These are phyloP conservation scores for Anaspis maculata DNA, from an alignment of 2,888 invertebrate genomes.

Conservation along the genomic window DNA sequence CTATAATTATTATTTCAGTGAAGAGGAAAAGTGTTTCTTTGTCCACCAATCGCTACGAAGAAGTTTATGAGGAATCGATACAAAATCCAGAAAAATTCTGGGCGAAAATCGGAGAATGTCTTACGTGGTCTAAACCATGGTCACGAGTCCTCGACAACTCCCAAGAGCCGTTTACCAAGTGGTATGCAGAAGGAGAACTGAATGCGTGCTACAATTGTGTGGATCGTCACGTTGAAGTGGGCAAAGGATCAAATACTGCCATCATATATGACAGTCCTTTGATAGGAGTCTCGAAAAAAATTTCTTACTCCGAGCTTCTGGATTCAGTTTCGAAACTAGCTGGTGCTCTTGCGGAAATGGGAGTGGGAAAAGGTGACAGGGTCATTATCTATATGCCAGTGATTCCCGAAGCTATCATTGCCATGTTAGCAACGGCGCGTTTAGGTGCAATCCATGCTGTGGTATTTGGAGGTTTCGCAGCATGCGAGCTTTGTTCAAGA, in stretches of 20 bases:
- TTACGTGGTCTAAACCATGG: constrained; percentile 83
- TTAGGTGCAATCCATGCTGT: constrained; percentile 81
- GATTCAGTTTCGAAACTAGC: constrained; percentile 54
- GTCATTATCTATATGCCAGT: constrained; percentile 87
- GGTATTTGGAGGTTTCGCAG: constrained; percentile 84
- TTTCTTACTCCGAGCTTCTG: background rate
- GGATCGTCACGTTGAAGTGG: constrained; percentile 78
- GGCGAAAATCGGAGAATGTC: constrained; percentile 62
- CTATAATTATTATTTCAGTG: no score
- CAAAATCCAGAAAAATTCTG: constrained; percentile 78
- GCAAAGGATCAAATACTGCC: constrained; percentile 71
- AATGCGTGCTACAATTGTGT: constrained; percentile 91
- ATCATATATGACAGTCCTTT: constrained; percentile 78
- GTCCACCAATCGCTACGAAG: constrained; percentile 53
- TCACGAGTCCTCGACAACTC: constrained; percentile 73
- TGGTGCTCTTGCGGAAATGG: constrained; percentile 61
- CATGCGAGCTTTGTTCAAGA: constrained; percentile 68
- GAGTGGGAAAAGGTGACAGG: constrained; percentile 67
- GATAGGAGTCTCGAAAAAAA: background rate
- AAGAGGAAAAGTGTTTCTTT: no score
- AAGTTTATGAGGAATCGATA: constrained; percentile 58
- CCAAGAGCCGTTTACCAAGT: constrained; percentile 80
- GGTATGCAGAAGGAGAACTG: constrained; percentile 83
- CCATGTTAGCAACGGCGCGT: constrained; percentile 74
- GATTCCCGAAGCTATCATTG: constrained; percentile 73